Evolutionary conservation across 1,140 invertebrate genomes (phyloP).

Genomic region (Wasmannia auropunctata): DNA sequence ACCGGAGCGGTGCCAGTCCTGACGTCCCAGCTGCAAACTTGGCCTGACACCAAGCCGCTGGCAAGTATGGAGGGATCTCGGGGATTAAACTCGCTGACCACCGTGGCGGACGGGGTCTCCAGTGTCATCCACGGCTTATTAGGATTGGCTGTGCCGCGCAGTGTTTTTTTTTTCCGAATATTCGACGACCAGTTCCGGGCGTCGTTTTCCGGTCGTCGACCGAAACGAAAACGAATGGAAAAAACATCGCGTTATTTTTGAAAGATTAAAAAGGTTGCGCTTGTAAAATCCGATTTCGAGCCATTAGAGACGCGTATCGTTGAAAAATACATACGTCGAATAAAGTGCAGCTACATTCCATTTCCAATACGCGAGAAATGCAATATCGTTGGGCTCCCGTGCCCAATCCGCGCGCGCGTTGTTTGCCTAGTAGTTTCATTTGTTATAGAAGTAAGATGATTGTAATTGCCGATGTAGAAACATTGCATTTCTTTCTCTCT

Average conservation of each 20-base stretch:
- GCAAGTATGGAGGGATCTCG: constrained; percentile 94
- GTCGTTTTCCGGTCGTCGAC: constrained; percentile 2
- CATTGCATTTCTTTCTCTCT: too few relatives aligned
- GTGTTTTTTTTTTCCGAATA: constrained; percentile 48
- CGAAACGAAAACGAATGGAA: not conserved
- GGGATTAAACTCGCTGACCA: constrained; percentile 95
- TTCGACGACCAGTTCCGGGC: constrained; percentile 8
- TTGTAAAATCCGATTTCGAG: constrained; percentile 21
- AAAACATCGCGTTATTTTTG: constrained; percentile 18
- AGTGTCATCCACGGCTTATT: constrained; percentile 93
- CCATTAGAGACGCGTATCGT: constrained; percentile 18
- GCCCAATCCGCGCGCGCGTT: not conserved
- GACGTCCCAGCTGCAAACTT: constrained; percentile 93
- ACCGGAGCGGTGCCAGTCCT: constrained; percentile 89
- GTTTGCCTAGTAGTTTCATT: not conserved
- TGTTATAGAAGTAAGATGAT: constrained; percentile 24
- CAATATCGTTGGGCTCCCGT: constrained; percentile 6
- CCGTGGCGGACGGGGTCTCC: constrained; percentile 89
- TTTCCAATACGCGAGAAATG: constrained; percentile 33
- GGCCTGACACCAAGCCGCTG: constrained; percentile 95
- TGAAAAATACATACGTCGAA: constrained; percentile 5
- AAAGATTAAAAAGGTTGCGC: constrained; percentile 14
- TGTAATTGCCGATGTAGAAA: not conserved
- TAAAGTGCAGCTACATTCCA: constrained; percentile 23
- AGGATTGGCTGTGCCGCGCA: constrained; percentile 92